These are phyloP conservation scores for Eutrigla gurnardus DNA, from an alignment of 2,797 vertebrate species.

Conservation along the genomic window DNA sequence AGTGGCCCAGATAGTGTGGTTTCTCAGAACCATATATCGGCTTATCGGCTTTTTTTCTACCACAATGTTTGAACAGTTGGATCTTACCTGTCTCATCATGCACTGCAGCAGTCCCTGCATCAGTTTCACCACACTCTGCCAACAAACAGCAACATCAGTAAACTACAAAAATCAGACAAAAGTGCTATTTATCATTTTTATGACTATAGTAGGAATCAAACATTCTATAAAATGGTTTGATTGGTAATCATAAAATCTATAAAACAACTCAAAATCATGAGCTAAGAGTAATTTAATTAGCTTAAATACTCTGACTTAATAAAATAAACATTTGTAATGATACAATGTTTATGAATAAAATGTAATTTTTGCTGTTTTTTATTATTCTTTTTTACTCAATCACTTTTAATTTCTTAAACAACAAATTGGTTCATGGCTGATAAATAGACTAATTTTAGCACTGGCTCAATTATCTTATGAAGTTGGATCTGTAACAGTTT, in stretches of 20 bases:
- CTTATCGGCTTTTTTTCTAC: neutral
- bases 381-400: neutral
- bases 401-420: neutral
- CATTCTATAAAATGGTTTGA: neutral
- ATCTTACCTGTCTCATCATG: slow-evolving; percentile 98
- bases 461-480: accelerated
- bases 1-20: neutral
- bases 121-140: slow-evolving; percentile 97
- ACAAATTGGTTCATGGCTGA: neutral
- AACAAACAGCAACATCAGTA: slow-evolving; percentile 56
- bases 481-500: neutral
- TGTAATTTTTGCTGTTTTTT: neutral
- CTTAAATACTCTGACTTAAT: neutral
- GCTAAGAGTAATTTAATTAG: neutral
- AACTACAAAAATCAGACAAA: neutral
- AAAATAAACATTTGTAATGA: neutral
- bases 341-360: neutral
- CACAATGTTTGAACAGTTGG: neutral
- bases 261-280: neutral
- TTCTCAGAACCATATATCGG: neutral
- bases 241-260: neutral
- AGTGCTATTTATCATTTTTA: neutral
- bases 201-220: neutral
- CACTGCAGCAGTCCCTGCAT: slow-evolving; percentile 98
- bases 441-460: neutral